phyloP scores from a whole-genome alignment of 2,113 vertebrate genomes.

The Pan paniscus region DNA sequence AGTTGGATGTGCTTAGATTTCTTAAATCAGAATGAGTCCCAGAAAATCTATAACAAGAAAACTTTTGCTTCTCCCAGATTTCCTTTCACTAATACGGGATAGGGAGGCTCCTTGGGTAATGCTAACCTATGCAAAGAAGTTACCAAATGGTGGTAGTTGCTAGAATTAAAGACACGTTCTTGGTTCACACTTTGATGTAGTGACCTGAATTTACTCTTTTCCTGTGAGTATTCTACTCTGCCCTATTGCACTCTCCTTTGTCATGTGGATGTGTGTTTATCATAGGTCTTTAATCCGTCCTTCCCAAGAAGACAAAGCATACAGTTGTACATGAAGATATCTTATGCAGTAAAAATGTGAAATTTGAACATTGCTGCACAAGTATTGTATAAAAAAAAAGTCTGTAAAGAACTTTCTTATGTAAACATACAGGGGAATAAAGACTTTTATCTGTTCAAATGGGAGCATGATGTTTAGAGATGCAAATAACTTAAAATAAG shows the following conservation, averaged over 20 bases:
- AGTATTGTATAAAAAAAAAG: slow-evolving; percentile 69
- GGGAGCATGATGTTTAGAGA: slow-evolving; percentile 31
- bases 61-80: slow-evolving; percentile 46
- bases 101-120: slow-evolving; percentile 62
- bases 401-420: slow-evolving; percentile 61
- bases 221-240: slow-evolving; percentile 33
- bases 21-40: slow-evolving; percentile 47
- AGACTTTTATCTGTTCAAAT: slow-evolving; percentile 66
- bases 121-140: slow-evolving; percentile 83
- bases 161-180: slow-evolving; percentile 27
- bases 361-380: slow-evolving; percentile 61
- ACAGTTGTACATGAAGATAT: slow-evolving; percentile 38
- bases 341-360: slow-evolving; percentile 29
- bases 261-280: slow-evolving; percentile 67
- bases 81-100: neutral
- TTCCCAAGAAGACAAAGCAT: slow-evolving; percentile 66
- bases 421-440: slow-evolving; percentile 60
- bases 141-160: neutral
- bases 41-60: slow-evolving; percentile 44
- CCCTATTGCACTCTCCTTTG: slow-evolving; percentile 70
- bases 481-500: slow-evolving; percentile 18
- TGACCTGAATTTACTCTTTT: slow-evolving; percentile 9
- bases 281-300: slow-evolving; percentile 76
- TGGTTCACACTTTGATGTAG: neutral
- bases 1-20: slow-evolving; percentile 49